Evolutionary conservation across 2,113 vertebrate species (phyloP).

Genomic region (Prionailurus viverrinus): DNA sequence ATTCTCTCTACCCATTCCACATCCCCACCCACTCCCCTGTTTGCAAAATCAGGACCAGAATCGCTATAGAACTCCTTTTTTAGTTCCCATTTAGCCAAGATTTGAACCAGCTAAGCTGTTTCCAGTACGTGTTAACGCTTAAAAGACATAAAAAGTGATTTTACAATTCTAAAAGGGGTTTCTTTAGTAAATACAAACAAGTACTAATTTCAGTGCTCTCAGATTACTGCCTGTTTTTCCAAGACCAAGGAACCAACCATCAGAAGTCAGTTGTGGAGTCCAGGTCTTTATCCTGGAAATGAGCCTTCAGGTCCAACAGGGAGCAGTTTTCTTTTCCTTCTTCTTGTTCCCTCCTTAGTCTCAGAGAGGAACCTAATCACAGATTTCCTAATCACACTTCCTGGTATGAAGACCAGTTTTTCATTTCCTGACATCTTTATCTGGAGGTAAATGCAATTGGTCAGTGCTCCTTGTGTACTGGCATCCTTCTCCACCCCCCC

Average conservation of each 20-base stretch:
- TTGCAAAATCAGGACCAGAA: not conserved
- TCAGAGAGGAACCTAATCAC: not conserved
- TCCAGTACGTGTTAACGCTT: not conserved
- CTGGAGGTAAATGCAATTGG: not conserved
- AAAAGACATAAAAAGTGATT: not conserved
- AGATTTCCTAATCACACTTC: not conserved
- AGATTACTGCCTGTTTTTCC: not conserved
- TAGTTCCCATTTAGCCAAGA: not conserved
- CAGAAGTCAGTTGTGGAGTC: not conserved
- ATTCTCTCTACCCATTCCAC: not conserved
- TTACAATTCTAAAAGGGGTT: not conserved
- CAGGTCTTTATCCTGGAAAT: not conserved
- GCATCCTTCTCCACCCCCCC: not conserved
- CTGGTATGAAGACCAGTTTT: not conserved
- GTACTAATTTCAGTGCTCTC: constrained; percentile 5
- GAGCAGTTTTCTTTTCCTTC: not conserved
- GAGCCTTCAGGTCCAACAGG: not conserved
- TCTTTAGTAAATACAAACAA: constrained; percentile 15
- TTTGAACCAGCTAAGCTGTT: not conserved
- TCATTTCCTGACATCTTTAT: not conserved
- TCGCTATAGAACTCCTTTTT: not conserved
- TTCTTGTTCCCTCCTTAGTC: not conserved
- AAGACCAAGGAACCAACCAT: not conserved
- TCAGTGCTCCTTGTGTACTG: not conserved
- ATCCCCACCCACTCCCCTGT: too few species aligned